Evolutionary conservation across 92 coral and sea anemone species (phyloP).

Genomic region (Galaxea fascicularis): DNA sequence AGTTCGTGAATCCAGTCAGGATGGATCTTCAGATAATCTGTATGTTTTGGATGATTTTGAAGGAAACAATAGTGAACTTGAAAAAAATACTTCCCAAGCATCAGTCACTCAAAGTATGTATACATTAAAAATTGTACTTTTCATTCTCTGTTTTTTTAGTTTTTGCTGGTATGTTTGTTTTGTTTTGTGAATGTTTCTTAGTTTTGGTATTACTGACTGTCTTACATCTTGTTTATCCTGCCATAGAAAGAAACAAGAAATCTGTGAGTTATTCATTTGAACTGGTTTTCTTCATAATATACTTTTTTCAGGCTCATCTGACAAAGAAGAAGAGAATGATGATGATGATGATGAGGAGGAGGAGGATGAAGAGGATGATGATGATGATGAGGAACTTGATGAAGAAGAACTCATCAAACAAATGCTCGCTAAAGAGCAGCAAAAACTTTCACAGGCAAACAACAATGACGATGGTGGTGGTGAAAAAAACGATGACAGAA

Average conservation of each 20-base stretch:
- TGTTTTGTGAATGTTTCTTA: background rate
- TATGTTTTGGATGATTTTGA: conserved; percentile 58
- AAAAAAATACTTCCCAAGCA: conserved; percentile 39
- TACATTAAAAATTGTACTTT: background rate
- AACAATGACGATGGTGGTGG: conserved; percentile 9
- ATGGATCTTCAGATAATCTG: conserved; percentile 13
- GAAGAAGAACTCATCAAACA: conserved; percentile 94
- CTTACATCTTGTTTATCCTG: background rate
- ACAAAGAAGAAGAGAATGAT: conserved; percentile 49
- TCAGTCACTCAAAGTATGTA: conserved; percentile 55
- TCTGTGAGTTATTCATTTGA: background rate
- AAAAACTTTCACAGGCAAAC: conserved; percentile 50
- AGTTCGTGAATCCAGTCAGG: conserved; percentile 17
- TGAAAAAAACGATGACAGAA: background rate
- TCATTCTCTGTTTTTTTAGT: background rate
- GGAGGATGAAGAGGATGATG: conserved; percentile 47
- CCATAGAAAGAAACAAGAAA: background rate
- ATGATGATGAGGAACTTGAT: conserved; percentile 89
- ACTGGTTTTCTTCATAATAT: background rate
- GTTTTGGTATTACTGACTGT: background rate
- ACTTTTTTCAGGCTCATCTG: conserved; percentile 24
- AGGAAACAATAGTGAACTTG: conserved; percentile 36
- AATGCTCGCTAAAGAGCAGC: conserved; percentile 94
- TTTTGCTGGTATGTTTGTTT: background rate
- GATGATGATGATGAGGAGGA: conserved; percentile 47